Percentiles rank a stretch among this genome's conserved stretches.
phyloP scores from a whole-genome alignment of 2,797 vertebrate species.

The Buphagus erythrorhynchus region DNA sequence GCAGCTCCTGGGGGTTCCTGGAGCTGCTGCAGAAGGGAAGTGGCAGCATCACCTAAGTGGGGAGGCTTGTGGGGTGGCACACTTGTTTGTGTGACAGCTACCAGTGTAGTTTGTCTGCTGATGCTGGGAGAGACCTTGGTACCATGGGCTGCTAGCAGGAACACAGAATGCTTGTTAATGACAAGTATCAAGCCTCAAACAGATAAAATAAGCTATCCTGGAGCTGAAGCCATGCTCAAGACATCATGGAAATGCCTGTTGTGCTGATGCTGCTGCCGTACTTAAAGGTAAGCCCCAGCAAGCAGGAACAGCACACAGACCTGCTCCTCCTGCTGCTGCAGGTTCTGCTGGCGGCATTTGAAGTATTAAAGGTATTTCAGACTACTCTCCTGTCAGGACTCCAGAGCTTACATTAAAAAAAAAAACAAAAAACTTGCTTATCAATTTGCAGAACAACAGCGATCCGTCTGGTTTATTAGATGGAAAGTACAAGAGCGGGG shows the following conservation, averaged over 20 bases:
- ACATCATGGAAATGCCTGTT: background rate
- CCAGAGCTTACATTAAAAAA: background rate
- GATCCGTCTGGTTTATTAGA: background rate
- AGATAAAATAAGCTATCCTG: background rate
- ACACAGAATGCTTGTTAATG: background rate
- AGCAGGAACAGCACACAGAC: background rate
- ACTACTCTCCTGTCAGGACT: background rate
- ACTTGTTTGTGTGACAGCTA: background rate
- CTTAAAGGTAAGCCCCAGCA: background rate
- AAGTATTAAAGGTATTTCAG: constrained; percentile 15
- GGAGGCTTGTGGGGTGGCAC: background rate
- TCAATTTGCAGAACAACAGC: background rate
- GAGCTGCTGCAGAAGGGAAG: background rate
- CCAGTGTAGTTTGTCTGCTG: background rate
- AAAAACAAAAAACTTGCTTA: background rate
- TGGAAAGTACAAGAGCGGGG: background rate
- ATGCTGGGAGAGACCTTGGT: background rate
- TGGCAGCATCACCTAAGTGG: background rate
- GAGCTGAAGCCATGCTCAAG: background rate
- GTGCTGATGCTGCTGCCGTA: accelerated
- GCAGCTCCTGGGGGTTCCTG: background rate
- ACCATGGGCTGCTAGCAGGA: background rate
- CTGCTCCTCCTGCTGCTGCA: background rate
- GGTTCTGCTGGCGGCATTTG: background rate
- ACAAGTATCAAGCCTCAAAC: background rate